Conservation (phyloP, 2,797 vertebrate genomes). For the Sebastes hubbsi region DNA sequence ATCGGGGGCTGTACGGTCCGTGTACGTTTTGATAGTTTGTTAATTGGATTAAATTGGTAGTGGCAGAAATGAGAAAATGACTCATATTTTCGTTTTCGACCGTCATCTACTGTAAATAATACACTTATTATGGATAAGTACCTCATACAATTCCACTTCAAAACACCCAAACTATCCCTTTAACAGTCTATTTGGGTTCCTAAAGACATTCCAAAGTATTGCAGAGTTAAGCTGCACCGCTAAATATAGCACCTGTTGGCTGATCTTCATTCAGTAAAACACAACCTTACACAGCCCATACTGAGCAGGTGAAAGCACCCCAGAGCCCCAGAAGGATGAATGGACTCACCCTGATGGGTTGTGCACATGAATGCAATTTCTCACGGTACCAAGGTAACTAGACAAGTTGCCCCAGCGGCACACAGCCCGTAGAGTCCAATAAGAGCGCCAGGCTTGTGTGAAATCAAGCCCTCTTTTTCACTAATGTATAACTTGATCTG, state of each 20-base stretch:
- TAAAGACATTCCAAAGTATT: background rate
- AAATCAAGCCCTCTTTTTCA: conserved; percentile 8
- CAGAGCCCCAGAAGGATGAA: conserved; percentile 1
- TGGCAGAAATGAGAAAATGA: background rate
- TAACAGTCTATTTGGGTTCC: background rate
- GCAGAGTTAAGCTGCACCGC: background rate
- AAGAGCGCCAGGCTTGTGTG: background rate
- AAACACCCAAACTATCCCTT: background rate
- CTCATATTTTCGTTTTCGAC: too few relatives aligned
- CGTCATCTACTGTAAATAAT: too few relatives aligned
- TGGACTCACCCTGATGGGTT: background rate
- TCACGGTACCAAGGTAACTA: background rate
- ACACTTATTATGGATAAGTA: too few relatives aligned
- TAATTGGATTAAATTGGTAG: too few relatives aligned
- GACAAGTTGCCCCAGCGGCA: background rate
- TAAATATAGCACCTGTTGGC: background rate
- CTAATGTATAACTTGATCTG: conserved; percentile 1
- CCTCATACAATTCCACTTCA: background rate
- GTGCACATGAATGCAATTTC: conserved; percentile 2
- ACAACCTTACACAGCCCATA: background rate
- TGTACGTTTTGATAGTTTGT: too few relatives aligned
- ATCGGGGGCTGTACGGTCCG: too few relatives aligned
- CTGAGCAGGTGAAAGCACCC: conserved; percentile 8
- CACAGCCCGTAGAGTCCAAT: background rate
- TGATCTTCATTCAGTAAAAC: conserved; percentile 1